Percentiles rank a stretch among this genome's conserved stretches.
These are phyloP conservation scores for Psittacus erithacus DNA, from an alignment of 2,113 vertebrate species.

Conservation along the genomic window DNA sequence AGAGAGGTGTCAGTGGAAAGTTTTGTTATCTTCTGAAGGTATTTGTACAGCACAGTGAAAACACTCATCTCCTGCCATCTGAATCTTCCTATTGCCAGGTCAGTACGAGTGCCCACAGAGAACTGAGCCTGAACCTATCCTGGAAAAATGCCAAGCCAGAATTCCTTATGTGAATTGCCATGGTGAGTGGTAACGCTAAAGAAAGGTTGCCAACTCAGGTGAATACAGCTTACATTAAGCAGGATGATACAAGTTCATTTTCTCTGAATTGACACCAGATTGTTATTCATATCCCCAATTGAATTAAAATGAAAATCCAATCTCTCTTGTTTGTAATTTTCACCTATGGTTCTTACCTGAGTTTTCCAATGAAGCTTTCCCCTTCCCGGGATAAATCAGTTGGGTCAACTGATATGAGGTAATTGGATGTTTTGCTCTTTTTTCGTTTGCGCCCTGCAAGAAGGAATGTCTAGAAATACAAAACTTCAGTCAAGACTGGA, in stretches of 20 bases:
- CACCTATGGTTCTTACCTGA: slow-evolving; percentile 79
- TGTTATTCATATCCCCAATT: not conserved
- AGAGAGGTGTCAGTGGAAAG: not conserved
- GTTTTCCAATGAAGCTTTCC: slow-evolving; percentile 93
- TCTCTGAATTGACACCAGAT: not conserved
- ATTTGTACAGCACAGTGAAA: not conserved
- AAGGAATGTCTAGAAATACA: slow-evolving; percentile 85
- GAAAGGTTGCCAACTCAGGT: not conserved
- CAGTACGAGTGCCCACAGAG: not conserved
- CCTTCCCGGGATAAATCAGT: slow-evolving; percentile 93
- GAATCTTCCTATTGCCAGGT: not conserved
- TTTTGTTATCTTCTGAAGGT: not conserved
- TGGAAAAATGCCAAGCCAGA: not conserved
- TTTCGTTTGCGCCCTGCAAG: slow-evolving; percentile 96
- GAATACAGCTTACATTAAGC: not conserved
- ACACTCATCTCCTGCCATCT: not conserved
- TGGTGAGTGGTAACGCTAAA: not conserved
- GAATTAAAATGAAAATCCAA: not conserved
- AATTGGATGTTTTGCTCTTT: slow-evolving; percentile 98
- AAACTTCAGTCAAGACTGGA: slow-evolving; percentile 6
- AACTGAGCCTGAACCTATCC: not conserved
- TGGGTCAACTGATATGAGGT: slow-evolving; percentile 95
- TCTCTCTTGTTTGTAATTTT: not conserved
- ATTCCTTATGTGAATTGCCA: not conserved
- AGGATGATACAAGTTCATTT: not conserved